Evolutionary conservation across 2,797 vertebrate species (phyloP).

Genomic region (Galago senegalensis): DNA sequence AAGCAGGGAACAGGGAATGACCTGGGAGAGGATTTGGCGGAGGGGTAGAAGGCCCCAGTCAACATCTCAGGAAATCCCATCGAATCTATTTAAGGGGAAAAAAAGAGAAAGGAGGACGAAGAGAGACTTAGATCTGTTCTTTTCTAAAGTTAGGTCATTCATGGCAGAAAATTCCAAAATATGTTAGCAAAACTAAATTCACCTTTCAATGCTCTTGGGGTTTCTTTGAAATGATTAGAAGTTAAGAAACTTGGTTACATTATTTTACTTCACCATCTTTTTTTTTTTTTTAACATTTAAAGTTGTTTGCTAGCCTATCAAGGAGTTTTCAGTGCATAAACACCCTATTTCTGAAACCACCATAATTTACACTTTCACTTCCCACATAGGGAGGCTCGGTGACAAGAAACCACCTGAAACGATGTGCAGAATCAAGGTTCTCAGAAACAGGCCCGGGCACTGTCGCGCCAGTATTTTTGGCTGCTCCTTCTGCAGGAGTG

Average conservation of each 20-base stretch:
- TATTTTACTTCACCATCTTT: neutral
- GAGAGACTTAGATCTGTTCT: neutral
- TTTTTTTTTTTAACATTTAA: neutral
- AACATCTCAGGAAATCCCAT: neutral
- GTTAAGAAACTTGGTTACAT: conserved; percentile 14
- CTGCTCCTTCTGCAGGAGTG: rapidly evolving
- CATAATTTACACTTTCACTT: conserved; percentile 66
- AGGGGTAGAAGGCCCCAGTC: no score
- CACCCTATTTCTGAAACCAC: conserved; percentile 64
- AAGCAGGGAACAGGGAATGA: neutral
- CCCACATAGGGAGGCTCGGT: neutral
- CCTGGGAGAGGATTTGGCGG: neutral
- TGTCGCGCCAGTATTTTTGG: neutral
- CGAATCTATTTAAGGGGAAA: neutral
- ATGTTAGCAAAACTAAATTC: neutral
- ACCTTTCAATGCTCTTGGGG: neutral
- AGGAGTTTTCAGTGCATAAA: conserved; percentile 23
- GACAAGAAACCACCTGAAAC: conserved; percentile 32
- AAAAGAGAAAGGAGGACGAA: neutral
- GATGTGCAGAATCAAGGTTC: neutral
- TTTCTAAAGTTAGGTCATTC: neutral
- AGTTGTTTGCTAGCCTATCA: neutral
- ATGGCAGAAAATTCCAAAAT: conserved; percentile 6
- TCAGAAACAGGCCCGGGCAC: neutral
- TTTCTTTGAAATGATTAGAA: conserved; percentile 30